Conservation (phyloP, 2,113 vertebrate species). For the Perca flavescens region DNA sequence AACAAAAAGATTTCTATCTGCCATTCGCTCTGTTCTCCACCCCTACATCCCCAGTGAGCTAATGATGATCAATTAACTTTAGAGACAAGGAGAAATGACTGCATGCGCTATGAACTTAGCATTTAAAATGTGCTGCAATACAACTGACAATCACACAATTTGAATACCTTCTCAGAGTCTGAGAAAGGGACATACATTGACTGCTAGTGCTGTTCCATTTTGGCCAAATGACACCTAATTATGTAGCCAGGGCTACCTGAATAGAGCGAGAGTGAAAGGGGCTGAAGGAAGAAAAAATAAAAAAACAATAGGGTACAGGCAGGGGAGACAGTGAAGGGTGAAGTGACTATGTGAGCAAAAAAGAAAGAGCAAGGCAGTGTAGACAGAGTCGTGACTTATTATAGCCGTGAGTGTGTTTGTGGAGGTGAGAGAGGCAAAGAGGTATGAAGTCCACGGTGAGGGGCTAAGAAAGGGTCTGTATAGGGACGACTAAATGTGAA, state of each 20-base stretch:
- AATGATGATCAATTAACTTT: conserved; percentile 40
- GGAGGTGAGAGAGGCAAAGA: conserved; percentile 44
- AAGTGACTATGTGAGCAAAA: conserved; percentile 33
- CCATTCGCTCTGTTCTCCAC: conserved; percentile 36
- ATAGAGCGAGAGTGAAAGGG: not conserved
- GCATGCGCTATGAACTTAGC: not conserved
- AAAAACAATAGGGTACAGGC: conserved; percentile 6
- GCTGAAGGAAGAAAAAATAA: conserved; percentile 13
- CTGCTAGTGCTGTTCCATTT: conserved; percentile 16
- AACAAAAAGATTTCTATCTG: conserved; percentile 60
- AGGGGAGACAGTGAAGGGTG: conserved; percentile 8
- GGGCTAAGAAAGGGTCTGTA: conserved; percentile 56
- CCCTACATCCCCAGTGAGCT: conserved; percentile 22
- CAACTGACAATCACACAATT: conserved; percentile 41
- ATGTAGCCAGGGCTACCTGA: conserved; percentile 36
- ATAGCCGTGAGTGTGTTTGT: conserved; percentile 33
- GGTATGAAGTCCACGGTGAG: conserved; percentile 46
- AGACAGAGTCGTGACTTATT: conserved; percentile 40
- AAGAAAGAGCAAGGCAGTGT: conserved; percentile 28
- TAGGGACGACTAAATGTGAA: conserved; percentile 58
- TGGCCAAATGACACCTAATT: conserved; percentile 46
- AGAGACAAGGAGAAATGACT: conserved; percentile 48
- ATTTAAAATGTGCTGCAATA: conserved; percentile 38
- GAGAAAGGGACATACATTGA: not conserved
- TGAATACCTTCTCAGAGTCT: conserved; percentile 23